phyloP scores from a whole-genome alignment of 2,797 vertebrate species.

The Hoplostethus mediterraneus region DNA sequence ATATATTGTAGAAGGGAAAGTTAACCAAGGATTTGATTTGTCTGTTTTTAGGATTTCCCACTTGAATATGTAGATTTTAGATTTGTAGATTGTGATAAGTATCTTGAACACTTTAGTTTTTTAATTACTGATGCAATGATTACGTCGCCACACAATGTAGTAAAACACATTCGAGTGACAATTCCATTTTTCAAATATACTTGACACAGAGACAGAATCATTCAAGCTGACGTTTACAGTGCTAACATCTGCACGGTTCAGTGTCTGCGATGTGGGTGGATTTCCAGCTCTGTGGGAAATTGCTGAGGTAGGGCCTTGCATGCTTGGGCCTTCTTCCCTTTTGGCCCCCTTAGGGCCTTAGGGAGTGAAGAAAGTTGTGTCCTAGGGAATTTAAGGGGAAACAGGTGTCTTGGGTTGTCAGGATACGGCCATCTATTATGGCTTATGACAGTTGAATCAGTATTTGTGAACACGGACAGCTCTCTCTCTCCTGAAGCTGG shows the following conservation, averaged over 20 bases:
- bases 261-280: conserved; percentile 44
- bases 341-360: conserved; percentile 4
- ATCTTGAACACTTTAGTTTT: too few species aligned
- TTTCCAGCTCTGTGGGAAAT: conserved; percentile 55
- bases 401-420: conserved; percentile 51
- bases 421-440: conserved; percentile 24
- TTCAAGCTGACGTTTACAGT: conserved; percentile 28
- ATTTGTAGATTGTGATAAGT: too few species aligned
- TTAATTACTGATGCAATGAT: too few species aligned
- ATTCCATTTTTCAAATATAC: too few species aligned
- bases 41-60: too few species aligned
- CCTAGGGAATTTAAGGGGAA: conserved; percentile 48
- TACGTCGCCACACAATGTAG: too few species aligned
- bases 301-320: conserved; percentile 47
- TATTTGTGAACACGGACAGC: conserved; percentile 2
- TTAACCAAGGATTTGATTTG: too few species aligned
- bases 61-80: too few species aligned
- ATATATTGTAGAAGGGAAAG: too few species aligned
- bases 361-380: conserved; percentile 34
- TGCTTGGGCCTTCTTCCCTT: conserved; percentile 17
- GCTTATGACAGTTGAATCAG: not conserved
- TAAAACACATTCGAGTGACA: too few species aligned
- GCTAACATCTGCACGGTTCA: conserved; percentile 49
- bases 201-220: too few species aligned
- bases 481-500: not conserved